Conservation (phyloP, 2,113 vertebrate species). For the Propithecus coquereli region DNA sequence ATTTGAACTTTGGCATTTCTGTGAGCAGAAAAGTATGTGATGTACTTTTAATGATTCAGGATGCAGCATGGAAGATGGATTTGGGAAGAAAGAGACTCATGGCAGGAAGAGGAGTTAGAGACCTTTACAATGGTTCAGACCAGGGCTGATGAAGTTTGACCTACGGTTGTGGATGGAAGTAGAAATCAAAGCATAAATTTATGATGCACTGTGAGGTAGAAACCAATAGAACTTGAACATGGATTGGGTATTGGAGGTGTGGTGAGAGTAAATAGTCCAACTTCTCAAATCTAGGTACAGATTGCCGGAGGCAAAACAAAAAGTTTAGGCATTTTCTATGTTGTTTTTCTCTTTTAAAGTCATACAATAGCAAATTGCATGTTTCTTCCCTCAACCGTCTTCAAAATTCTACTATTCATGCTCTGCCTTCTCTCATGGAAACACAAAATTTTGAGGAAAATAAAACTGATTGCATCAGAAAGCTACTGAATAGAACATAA, state of each 20-base stretch:
- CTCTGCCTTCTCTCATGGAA: not conserved
- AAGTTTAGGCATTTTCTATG: not conserved
- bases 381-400: not conserved
- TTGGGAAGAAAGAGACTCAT: not conserved
- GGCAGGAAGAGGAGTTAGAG: not conserved
- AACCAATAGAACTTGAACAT: not conserved
- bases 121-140: not conserved
- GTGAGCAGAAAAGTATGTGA: not conserved
- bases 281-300: not conserved
- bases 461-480: constrained; percentile 54
- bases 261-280: not conserved
- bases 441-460: constrained; percentile 33
- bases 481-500: constrained; percentile 28
- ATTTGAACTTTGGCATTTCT: constrained; percentile 14
- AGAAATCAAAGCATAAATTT: not conserved
- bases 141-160: not conserved
- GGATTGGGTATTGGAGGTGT: not conserved
- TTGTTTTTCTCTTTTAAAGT: not conserved
- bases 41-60: not conserved
- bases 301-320: not conserved
- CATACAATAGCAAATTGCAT: not conserved
- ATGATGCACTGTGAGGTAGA: not conserved
- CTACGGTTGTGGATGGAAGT: not conserved
- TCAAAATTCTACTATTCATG: constrained; percentile 9
- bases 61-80: not conserved